These are phyloP conservation scores for Crypturellus undulatus DNA, from an alignment of 2,113 vertebrate species.

Conservation along the genomic window DNA sequence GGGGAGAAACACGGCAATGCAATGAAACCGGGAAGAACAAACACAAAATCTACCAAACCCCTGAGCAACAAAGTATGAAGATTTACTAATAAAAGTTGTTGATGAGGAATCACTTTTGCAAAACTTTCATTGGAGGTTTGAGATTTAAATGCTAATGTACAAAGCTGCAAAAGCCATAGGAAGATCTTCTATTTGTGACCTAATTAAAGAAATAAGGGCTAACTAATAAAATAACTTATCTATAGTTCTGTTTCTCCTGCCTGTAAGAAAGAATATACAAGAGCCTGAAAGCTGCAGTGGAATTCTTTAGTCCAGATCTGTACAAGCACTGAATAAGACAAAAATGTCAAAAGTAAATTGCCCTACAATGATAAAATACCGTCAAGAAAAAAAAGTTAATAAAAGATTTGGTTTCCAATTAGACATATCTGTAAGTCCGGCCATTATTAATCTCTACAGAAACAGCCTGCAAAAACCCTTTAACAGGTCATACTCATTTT, in stretches of 20 bases:
- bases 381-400: conserved; percentile 37
- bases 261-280: conserved; percentile 21
- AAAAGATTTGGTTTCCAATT: conserved; percentile 57
- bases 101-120: background rate
- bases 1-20: background rate
- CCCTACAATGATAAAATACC: background rate
- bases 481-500: conserved; percentile 73
- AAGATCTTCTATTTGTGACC: background rate
- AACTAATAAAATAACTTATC: conserved; percentile 25
- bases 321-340: conserved; percentile 31
- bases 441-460: conserved; percentile 68
- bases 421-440: conserved; percentile 50
- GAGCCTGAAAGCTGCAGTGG: background rate
- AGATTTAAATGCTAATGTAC: background rate
- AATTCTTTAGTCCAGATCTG: background rate
- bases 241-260: background rate
- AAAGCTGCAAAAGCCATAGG: background rate
- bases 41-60: background rate
- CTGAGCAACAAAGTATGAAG: background rate
- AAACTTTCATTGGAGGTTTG: background rate
- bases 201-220: background rate
- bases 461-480: conserved; percentile 71
- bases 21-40: background rate
- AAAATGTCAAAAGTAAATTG: conserved; percentile 33
- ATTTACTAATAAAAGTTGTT: background rate